Evolutionary conservation across 2,113 vertebrate species (phyloP), one percentile per base, ranked within the genome.

Genomic region (Microcebus ravelobensis): DNA sequence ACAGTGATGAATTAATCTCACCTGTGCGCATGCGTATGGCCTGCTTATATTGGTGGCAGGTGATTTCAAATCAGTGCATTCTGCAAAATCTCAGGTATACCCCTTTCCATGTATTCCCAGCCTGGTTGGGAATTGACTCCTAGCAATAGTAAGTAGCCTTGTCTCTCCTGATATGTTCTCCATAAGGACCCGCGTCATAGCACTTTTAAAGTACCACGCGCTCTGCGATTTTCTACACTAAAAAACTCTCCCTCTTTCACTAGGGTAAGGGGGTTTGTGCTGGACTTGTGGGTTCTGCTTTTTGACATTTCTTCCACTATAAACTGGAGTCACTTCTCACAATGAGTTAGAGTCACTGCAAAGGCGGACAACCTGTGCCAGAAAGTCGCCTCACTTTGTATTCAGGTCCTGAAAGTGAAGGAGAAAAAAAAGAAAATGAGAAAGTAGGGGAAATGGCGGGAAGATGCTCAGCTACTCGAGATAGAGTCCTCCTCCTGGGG

Each of bases 121-220:
- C 39, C 12, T 34, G 45, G 1, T 8, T 63, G 5, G 48, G 52
- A 39, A 61, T 4, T 4, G 12, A 31, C 17, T 31, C 5, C 20
- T n/a, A 9, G 2, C 8, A 27, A 7, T 3, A 13, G 31, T 1
- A 21, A 8, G 21, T 31, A n/a, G 23, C 23, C 48, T 70, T 52
- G 34, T 73, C 12, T n/a, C 17, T 63, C 42, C 63, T 36, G 11
- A 17, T 29, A 10, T 8, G 34, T 63, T 39, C 27, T 74, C 34
- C 36, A 31, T 15, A 84, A 31, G 3, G 29, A 67, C 17, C n/a
- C 8, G 0, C 0, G 8, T 12, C 18, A 74, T n/a, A 18, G 14
- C 5, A 7, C 3, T 25, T 31, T 50, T 27, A 0, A 8, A 3
- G 3, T 34, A 3, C 27, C 18, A 8, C 5, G 14, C 0, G 31